Evolutionary conservation across 2,797 vertebrate species (phyloP).

Genomic region (Meda fulgida): DNA sequence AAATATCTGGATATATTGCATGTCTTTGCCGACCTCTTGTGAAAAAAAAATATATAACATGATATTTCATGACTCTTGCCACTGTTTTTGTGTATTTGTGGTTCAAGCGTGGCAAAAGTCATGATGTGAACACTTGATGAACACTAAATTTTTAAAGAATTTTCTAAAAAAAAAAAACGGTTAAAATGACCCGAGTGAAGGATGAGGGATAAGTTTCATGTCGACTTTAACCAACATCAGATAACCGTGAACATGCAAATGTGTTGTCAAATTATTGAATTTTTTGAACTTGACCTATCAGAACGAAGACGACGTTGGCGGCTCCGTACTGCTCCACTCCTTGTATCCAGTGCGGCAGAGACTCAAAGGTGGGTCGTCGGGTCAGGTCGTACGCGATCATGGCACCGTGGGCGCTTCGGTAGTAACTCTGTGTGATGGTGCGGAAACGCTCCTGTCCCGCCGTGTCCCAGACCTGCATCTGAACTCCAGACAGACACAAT

Average conservation of each 20-base stretch:
- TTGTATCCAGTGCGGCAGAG: constrained; percentile 91
- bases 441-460: constrained; percentile 97
- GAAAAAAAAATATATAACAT: too few relatives aligned
- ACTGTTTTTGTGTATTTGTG: too few relatives aligned
- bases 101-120: too few relatives aligned
- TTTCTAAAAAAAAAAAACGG: too few relatives aligned
- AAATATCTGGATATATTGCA: too few relatives aligned
- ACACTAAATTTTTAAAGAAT: too few relatives aligned
- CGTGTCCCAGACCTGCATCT: constrained; percentile 99
- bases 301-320: constrained; percentile 87
- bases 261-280: neutral
- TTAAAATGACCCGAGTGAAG: too few relatives aligned
- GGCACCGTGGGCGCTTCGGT: constrained; percentile 93
- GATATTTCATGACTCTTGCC: too few relatives aligned
- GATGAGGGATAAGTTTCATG: neutral
- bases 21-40: too few relatives aligned
- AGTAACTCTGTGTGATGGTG: constrained; percentile 96
- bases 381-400: constrained; percentile 96
- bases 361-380: constrained; percentile 89
- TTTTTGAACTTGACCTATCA: too few relatives aligned
- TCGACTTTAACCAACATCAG: neutral
- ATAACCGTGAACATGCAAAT: neutral
- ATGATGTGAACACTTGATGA: too few relatives aligned
- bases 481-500: constrained; percentile 43
- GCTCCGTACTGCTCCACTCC: constrained; percentile 92